Evolutionary conservation across 2,113 vertebrate genomes (phyloP), one percentile per base, ranked within the genome.

Genomic region (Pteropus alecto): DNA sequence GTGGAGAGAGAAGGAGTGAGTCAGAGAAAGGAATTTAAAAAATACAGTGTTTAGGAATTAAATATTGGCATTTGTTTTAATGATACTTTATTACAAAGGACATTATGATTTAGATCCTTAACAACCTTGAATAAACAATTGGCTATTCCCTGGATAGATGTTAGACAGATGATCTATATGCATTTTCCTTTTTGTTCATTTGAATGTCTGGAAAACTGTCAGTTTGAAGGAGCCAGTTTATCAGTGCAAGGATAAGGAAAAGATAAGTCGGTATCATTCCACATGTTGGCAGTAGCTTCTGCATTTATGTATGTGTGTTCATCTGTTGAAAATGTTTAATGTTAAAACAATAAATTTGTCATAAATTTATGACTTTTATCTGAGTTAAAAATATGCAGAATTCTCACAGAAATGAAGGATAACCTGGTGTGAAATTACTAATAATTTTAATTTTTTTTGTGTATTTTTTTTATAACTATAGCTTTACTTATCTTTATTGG

Each of bases 261-360:
- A 99, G 99, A 99, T 98, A 99, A 99, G 98, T 99, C 98, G 98
- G 98, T 99, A 99, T 98, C 98, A 98, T 99, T 99, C 98, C 98
- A 98, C 98, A 98, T 99, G 98, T 99, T 99, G 99, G 98, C 99
- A 99, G 98, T 98, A 98, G 99, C 98, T 99, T 99, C 99, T 99
- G 97, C 93, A 95, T 94, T 98, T 98, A 97, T 87, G 85, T 97
- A 93, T 97, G 97, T 98, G 90, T 98, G 95, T 95, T 78, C 61
- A 95, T 97, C 76, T 97, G 90, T 96, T 97, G 87, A 96, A 98
- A 98, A 98, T 98, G 96, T 81, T 95, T 94, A 84, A 86, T 97
- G 58, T 78, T 77, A 84, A 97, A 97, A 90, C 65, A 61, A n/a
- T 90, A 56, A 16, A 26, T 88, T 93, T 79, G 78, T 83, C 22